A percentile compares a stretch with the other conserved stretches of the same genome.
Conservation (phyloP, 2,797 vertebrate species). For the Scomberomorus guttatus region DNA sequence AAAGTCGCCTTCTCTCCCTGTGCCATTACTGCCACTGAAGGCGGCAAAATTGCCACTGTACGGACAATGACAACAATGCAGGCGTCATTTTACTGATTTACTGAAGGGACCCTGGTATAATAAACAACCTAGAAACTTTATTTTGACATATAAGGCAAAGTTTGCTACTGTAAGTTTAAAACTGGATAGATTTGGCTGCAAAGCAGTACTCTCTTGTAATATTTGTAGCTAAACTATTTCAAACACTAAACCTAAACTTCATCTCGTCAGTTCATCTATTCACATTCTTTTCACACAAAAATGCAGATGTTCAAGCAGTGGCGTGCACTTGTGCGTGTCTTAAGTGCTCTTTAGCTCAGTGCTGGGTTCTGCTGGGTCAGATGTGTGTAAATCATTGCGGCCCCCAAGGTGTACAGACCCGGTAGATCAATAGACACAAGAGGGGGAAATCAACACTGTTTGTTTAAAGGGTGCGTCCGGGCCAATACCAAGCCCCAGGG, state of each 20-base stretch:
- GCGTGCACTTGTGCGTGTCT: background rate
- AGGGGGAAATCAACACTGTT: conserved; percentile 75
- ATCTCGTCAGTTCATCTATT: conserved; percentile 13
- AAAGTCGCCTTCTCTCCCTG: conserved; percentile 14
- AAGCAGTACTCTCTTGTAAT: background rate
- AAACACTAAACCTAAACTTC: background rate
- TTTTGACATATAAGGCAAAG: background rate
- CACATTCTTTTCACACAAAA: conserved; percentile 21
- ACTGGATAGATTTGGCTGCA: background rate
- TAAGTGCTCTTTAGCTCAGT: conserved; percentile 29
- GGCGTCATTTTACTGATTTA: conserved; percentile 20
- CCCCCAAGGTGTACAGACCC: conserved; percentile 61
- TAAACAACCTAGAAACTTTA: conserved; percentile 13
- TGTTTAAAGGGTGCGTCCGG: conserved; percentile 73
- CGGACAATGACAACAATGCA: conserved; percentile 23
- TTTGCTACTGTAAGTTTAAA: background rate
- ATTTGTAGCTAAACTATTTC: background rate
- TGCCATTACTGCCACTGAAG: conserved; percentile 20
- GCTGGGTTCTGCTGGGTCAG: conserved; percentile 58
- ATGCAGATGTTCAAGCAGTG: conserved; percentile 19
- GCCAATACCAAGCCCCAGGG: conserved; percentile 67
- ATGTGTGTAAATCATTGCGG: conserved; percentile 73
- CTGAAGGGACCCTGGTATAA: background rate
- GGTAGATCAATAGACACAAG: conserved; percentile 77
- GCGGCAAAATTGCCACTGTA: conserved; percentile 22